A percentile compares a stretch with the other conserved stretches of the same genome.
phyloP scores from a whole-genome alignment of 2,888 invertebrate genomes.

The Galerucella calmariensis region DNA sequence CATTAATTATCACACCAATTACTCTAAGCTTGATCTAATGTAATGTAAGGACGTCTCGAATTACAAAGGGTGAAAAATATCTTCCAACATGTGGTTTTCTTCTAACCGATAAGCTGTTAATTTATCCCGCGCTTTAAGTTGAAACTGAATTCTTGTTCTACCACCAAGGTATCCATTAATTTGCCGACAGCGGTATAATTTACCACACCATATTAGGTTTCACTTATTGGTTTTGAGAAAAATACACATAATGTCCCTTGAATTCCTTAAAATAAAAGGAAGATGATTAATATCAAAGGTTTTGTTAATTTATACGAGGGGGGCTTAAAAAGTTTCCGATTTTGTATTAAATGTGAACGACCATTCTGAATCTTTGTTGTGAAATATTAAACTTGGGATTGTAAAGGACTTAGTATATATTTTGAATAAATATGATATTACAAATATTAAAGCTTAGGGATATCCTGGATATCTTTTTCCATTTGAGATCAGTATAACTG shows the following conservation, averaged over 20 bases:
- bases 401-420: too few relatives aligned
- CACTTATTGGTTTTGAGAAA: slow-evolving; percentile 14
- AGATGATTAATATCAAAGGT: too few relatives aligned
- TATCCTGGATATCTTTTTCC: too few relatives aligned
- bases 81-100: slow-evolving; percentile 21
- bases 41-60: background rate
- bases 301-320: background rate
- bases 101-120: background rate
- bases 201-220: slow-evolving; percentile 16
- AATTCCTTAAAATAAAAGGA: slow-evolving; percentile 2
- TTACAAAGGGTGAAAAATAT: slow-evolving; percentile 17
- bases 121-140: background rate
- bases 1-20: background rate
- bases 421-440: too few relatives aligned
- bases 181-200: slow-evolving; percentile 15
- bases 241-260: background rate
- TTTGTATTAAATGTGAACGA: too few relatives aligned
- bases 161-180: slow-evolving; percentile 17
- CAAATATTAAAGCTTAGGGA: too few relatives aligned
- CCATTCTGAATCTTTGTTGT: too few relatives aligned
- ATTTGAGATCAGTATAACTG: too few relatives aligned
- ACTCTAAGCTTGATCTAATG: background rate
- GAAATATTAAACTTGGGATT: too few relatives aligned
- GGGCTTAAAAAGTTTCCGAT: too few relatives aligned
- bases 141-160: slow-evolving; percentile 6